Evolutionary conservation across 1,140 invertebrate species (phyloP), one percentile per base, ranked within the genome.

Genomic region (Zophobas atratus): DNA sequence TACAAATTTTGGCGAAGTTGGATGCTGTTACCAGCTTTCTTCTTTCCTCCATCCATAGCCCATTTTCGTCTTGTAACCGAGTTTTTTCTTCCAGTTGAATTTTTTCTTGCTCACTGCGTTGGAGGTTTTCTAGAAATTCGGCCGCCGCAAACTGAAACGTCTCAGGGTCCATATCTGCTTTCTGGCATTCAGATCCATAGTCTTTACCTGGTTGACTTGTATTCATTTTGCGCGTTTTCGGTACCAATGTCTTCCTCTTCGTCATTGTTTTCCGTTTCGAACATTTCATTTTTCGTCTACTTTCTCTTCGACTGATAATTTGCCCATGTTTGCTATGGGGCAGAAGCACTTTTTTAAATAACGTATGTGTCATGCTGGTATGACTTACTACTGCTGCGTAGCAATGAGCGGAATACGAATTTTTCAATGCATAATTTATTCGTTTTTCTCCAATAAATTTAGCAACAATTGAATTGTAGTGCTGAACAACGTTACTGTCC

Each of bases 391-490:
- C 20, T 20, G 20, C 20, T 20, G 72, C 53, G 8, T 2, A n/a
- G 20, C 72, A 70, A 2, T 49, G 2, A 8, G 20, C 36, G 41
- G 63, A 34, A 49, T 76, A 76, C 6, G 57, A 48, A 6, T 51
- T n/a, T 6, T 34, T 32, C 38, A 70, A 8, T 32, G 60, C 6
- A 49, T 38, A 76, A 51, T 70, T 71, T 2, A 76, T 51, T 6
- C 57, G 1, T 76, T 76, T 76, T 32, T 56, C 60, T n/a, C 75
- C 41, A 3, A 57, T 38, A 67, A 48, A 76, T 57, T 76, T 71
- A 1, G 36, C 57, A 70, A 70, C 41, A 2, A 70, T 6, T 4
- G 75, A 70, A 72, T 76, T 71, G 39, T 38, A 76, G 2, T 70
- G 60, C 49, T 76, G 56, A 6, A 51, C 57, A 39, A 57, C 41